Conservation (phyloP, 1,140 invertebrate genomes). For the Polypedilum pembai region DNA sequence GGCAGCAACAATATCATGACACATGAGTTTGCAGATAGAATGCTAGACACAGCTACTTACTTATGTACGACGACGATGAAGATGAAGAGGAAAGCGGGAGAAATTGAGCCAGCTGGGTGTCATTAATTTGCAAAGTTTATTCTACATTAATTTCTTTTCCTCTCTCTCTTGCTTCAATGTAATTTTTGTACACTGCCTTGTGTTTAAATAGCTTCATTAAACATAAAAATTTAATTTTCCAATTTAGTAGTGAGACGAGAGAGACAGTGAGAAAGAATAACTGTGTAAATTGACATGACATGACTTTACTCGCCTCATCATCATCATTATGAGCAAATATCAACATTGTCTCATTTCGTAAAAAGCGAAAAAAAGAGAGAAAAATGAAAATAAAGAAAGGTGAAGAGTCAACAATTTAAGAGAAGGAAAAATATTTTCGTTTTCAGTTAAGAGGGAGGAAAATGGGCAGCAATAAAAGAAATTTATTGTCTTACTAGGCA, state of each 20-base stretch:
- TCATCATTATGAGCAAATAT: background rate
- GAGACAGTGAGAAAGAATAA: background rate
- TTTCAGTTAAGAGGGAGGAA: slow-evolving; percentile 1
- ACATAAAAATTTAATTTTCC: slow-evolving; percentile 20
- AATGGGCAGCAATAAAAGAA: background rate
- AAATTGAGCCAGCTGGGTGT: background rate
- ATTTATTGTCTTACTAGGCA: slow-evolving; percentile 18
- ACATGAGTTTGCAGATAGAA: background rate
- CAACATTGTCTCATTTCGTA: background rate
- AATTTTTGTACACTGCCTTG: background rate
- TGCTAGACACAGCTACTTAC: background rate
- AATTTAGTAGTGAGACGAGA: background rate
- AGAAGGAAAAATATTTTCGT: slow-evolving; percentile 19
- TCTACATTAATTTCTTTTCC: background rate
- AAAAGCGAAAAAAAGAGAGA: background rate
- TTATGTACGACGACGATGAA: background rate
- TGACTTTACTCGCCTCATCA: background rate
- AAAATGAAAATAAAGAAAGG: background rate
- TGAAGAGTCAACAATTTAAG: slow-evolving; percentile 6
- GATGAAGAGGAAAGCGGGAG: background rate
- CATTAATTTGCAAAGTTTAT: slow-evolving; percentile 19
- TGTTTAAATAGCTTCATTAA: slow-evolving; percentile 1
- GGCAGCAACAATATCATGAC: background rate
- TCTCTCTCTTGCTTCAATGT: background rate
- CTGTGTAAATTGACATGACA: background rate